Base-by-base conservation (phyloP, 2,888 invertebrate genomes). In the Parnassius orleans region DNA sequence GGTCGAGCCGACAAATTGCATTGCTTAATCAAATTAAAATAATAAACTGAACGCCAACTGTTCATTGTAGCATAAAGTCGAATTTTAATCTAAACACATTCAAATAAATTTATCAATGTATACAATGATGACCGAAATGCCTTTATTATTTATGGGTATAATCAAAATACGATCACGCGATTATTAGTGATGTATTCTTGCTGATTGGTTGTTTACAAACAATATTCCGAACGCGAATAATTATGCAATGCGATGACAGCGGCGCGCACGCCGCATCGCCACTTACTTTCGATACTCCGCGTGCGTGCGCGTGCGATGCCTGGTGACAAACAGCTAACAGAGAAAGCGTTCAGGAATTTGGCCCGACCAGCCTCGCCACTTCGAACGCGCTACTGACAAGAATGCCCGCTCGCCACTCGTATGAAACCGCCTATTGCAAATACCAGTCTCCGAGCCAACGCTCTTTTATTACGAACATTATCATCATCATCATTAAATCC, bases 291-390 rank as follows among this genome's bases (percentile, higher is more conserved):
- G 79, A 84, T 90, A 82, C 73, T 76, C 76, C 73, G 81, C 79
- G 79, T 81, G 82, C 74, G 70, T 68, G 72, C 70, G 70, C 70
- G 66, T 66, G 66, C 70, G 68, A 65, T 74, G 74, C 55, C 50
- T 14, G 48, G 42, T 53, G 53, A 50, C 62, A 50, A 53, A 50
- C 62, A 76, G 75, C 76, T 68, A 75, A 76, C 81, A 84, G 90
- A 88, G 90, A 91, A 90, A 90, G 90, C 89, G 89, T 79, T 84
- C 77, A 89, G 89, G 90, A 90, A 90, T 90, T 90, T 83, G 86
- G 83, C 79, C 84, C 77, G 73, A 78, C 78, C 79, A 77, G 64
- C 65, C 65, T 57, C 61, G 48, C 43, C 57, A 52, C 55, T 59
- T 60, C 65, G 65, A 55, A 55, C 60, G 58, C 53, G 55, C 57